These are phyloP conservation scores for Drosophila paramelanica DNA, from an alignment of 2,888 invertebrate genomes.

Conservation along the genomic window DNA sequence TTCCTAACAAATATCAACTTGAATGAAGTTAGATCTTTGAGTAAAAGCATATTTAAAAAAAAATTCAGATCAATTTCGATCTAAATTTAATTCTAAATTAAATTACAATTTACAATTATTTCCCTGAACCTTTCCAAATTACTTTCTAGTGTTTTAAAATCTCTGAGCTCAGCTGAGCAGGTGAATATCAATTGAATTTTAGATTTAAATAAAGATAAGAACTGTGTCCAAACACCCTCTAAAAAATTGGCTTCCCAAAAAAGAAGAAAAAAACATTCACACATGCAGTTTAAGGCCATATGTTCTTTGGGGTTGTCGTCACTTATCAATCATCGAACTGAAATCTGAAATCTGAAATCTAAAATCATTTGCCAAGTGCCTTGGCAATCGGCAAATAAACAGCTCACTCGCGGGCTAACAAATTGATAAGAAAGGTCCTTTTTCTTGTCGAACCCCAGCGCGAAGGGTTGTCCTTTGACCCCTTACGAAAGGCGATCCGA, in stretches of 20 bases:
- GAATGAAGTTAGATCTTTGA: too few relatives aligned
- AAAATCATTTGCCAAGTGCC: slow-evolving; percentile 49
- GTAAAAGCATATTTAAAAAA: too few relatives aligned
- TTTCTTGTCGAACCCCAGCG: slow-evolving; percentile 3
- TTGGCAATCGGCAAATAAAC: slow-evolving; percentile 58
- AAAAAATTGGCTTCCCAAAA: slow-evolving; percentile 9
- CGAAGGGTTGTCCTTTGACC: slow-evolving; percentile 51
- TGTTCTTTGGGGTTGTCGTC: slow-evolving; percentile 21
- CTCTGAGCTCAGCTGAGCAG: neutral
- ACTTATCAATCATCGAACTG: slow-evolving; percentile 46
- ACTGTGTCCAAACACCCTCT: neutral
- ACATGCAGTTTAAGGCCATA: slow-evolving; percentile 7
- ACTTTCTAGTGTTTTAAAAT: too few relatives aligned
- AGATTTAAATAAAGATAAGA: slow-evolving; percentile 14
- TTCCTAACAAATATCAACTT: too few relatives aligned
- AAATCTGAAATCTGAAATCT: slow-evolving; percentile 26
- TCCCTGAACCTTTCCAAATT: too few relatives aligned
- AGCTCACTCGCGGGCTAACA: slow-evolving; percentile 49
- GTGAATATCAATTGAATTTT: slow-evolving; percentile 14
- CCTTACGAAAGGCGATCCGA: slow-evolving; percentile 20
- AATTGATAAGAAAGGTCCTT: slow-evolving; percentile 43
- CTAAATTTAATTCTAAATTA: too few relatives aligned
- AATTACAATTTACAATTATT: too few relatives aligned
- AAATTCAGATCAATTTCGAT: too few relatives aligned
- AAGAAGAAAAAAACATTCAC: slow-evolving; percentile 2